Evolutionary conservation across 2,888 invertebrate genomes (phyloP), one percentile per base, ranked within the genome.

Genomic region (Crepidodera aurea): DNA sequence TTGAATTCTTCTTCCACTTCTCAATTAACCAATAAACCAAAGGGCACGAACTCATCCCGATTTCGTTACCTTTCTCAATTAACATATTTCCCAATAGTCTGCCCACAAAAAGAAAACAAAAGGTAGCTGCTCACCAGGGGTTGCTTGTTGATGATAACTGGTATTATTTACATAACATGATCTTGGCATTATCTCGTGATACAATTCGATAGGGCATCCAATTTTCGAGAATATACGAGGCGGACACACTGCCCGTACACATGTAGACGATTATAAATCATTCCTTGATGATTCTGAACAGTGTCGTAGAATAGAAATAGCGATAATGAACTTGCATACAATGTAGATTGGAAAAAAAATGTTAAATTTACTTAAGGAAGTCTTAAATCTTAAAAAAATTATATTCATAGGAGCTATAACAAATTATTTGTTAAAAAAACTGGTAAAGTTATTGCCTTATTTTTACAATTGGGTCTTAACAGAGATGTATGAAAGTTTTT

Each of bases 271-370:
- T 55, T 55, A 55, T 42, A 50, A 61, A 61, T 54, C 42, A 62
- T 48, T 25, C 51, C 19, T 34, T 62, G 53, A 12, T 34, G n/a
- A 4, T 34, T 29, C 91, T 85, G 73, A 90, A 89, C 16, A 91
- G 80, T 0, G 90, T 88, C 8, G 90, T 88, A 51, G 85, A 83
- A 13, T 22, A 22, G 22, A 6, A 22, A n/a, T n/a, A n/a, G n/a
- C n/a, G n/a, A n/a, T n/a, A n/a, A n/a, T n/a, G n/a, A n/a, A n/a
- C n/a, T n/a, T n/a, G n/a, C n/a, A n/a, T n/a, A n/a, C n/a, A n/a
- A n/a, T n/a, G n/a, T n/a, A n/a, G n/a, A n/a, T n/a, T n/a, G n/a
- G n/a, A n/a, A n/a, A n/a, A n/a, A n/a, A n/a, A n/a, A n/a, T n/a
- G n/a, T n/a, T n/a, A n/a, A n/a, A n/a, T n/a, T n/a, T n/a, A n/a